A percentile compares a stretch with the other conserved stretches of the same genome.
phyloP scores from a whole-genome alignment of 2,113 vertebrate genomes.

The Takifugu flavidus region DNA sequence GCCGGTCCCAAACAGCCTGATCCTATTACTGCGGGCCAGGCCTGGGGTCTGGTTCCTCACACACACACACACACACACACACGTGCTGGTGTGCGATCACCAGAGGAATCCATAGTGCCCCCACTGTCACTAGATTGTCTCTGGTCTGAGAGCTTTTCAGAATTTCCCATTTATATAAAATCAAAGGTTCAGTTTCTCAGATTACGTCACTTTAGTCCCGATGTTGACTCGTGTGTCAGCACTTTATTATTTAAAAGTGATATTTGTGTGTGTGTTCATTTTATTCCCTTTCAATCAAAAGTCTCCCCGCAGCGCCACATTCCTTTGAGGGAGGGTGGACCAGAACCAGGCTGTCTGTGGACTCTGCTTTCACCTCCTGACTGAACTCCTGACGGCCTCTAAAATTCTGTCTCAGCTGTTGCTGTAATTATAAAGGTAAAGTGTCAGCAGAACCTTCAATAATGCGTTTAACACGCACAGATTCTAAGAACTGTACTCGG shows the following conservation, averaged over 20 bases:
- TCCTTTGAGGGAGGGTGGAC: slow-evolving; percentile 12
- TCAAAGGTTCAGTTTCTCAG: slow-evolving; percentile 7
- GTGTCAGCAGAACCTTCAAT: no score
- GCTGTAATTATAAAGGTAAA: no score
- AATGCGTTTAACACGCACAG: no score
- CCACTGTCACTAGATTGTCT: not conserved
- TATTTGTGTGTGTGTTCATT: slow-evolving; percentile 5
- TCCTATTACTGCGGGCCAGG: slow-evolving; percentile 60
- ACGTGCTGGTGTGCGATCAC: slow-evolving; percentile 2
- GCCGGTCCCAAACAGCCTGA: slow-evolving; percentile 57
- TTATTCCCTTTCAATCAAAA: no score
- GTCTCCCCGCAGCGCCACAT: slow-evolving; percentile 9
- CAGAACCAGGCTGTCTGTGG: slow-evolving; percentile 41
- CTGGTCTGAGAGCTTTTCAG: no score
- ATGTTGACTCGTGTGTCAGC: no score
- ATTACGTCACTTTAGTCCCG: no score
- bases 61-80: slow-evolving; percentile 26
- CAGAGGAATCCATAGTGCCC: slow-evolving; percentile 45
- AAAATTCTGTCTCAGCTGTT: not conserved
- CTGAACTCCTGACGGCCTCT: slow-evolving; percentile 33
- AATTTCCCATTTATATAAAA: not conserved
- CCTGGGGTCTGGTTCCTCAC: slow-evolving; percentile 50
- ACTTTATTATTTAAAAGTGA: no score
- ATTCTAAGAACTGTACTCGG: no score
- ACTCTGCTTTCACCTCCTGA: slow-evolving; percentile 53